These are phyloP conservation scores for Hydrophis major DNA, from an alignment of 2,797 vertebrate species.

Conservation along the genomic window DNA sequence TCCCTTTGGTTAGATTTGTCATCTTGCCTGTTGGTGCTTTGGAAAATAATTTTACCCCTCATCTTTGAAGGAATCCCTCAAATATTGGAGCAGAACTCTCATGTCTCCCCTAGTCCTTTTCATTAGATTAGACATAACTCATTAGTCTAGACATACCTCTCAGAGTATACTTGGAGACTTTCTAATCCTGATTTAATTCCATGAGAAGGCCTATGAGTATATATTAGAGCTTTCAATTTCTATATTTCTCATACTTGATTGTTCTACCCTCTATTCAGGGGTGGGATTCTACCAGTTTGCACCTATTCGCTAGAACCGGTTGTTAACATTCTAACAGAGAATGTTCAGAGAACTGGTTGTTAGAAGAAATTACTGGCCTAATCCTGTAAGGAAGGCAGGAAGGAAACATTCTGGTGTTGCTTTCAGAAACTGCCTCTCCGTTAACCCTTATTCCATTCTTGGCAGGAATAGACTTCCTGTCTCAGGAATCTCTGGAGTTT, in stretches of 20 bases:
- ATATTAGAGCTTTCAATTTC: not conserved
- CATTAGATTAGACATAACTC: no score
- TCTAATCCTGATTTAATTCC: not conserved
- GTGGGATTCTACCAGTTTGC: no score
- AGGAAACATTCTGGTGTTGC: no score
- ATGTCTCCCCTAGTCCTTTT: not conserved
- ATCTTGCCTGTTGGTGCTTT: not conserved
- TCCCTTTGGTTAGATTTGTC: not conserved
- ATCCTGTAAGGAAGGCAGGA: no score
- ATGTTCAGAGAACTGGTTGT: no score
- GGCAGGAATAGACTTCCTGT: no score
- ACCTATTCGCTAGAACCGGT: no score
- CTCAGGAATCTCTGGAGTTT: no score
- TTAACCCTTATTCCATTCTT: no score
- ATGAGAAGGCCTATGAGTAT: not conserved
- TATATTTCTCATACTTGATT: not conserved
- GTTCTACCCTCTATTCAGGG: not conserved
- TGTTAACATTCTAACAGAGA: no score
- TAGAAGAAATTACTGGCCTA: no score
- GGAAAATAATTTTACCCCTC: not conserved
- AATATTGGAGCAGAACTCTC: not conserved
- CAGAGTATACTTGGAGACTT: not conserved
- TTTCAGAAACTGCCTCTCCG: no score
- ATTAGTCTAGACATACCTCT: not conserved
- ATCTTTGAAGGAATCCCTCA: not conserved